Evolutionary conservation across 1,140 invertebrate species (phyloP).

Genomic region (Trachymyrmex cornetzi): DNA sequence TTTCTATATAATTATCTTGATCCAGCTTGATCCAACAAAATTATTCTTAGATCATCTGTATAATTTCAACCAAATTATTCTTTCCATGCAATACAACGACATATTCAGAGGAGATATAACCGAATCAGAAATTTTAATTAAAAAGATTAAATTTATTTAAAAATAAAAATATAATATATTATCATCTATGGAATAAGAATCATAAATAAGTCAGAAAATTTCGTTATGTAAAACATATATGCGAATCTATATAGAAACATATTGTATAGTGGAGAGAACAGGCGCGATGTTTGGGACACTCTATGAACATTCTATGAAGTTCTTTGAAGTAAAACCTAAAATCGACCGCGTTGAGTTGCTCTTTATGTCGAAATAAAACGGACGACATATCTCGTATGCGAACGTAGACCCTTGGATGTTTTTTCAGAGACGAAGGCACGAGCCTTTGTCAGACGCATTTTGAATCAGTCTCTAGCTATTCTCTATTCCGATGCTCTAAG

Average conservation of each 20-base stretch:
- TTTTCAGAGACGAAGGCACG: constrained; percentile 69
- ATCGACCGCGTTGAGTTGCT: constrained; percentile 17
- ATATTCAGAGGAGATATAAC: neutral
- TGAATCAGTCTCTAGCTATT: constrained; percentile 50
- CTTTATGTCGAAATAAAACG: constrained; percentile 40
- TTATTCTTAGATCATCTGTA: too few species aligned
- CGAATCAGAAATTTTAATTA: neutral
- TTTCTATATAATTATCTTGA: too few species aligned
- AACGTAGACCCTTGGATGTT: constrained; percentile 75
- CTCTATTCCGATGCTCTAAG: constrained; percentile 56
- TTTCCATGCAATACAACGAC: too few species aligned
- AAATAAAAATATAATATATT: neutral
- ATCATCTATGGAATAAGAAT: neutral
- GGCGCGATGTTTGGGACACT: neutral
- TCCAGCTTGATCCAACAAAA: too few species aligned
- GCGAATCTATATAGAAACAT: neutral
- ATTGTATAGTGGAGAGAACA: neutral
- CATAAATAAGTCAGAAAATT: constrained; percentile 1
- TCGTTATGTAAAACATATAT: neutral
- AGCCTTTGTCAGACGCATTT: constrained; percentile 68
- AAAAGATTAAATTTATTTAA: neutral
- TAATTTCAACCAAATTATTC: too few species aligned
- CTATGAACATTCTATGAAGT: neutral
- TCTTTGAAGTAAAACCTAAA: constrained; percentile 12
- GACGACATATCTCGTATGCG: constrained; percentile 40